phyloP scores from a whole-genome alignment of 2,113 vertebrate species.

The Trematomus loennbergii region DNA sequence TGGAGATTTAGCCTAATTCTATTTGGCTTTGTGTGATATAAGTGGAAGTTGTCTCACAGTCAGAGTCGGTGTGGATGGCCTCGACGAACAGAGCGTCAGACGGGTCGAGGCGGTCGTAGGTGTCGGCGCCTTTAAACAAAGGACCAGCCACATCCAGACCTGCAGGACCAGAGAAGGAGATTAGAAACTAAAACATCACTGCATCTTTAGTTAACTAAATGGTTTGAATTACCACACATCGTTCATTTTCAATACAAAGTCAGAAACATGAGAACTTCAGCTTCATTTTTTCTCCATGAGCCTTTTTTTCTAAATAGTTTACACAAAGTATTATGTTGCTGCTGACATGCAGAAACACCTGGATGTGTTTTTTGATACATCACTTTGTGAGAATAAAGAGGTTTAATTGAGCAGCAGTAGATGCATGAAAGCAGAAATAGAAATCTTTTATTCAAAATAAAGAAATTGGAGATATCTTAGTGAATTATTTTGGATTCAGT shows the following conservation, averaged over 20 bases:
- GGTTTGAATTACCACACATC: too few species aligned
- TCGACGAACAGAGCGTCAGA: slow-evolving; percentile 94
- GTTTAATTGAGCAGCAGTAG: too few species aligned
- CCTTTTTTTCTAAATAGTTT: too few species aligned
- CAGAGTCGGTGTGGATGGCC: slow-evolving; percentile 94
- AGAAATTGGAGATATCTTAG: too few species aligned
- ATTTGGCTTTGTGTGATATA: background rate
- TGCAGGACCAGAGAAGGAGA: slow-evolving; percentile 57
- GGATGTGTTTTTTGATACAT: too few species aligned
- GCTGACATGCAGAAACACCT: background rate
- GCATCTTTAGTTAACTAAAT: too few species aligned
- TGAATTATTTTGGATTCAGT: too few species aligned
- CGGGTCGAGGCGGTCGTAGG: slow-evolving; percentile 90
- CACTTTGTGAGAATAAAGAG: background rate
- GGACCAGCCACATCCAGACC: slow-evolving; percentile 95
- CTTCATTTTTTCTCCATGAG: background rate
- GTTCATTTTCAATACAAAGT: background rate
- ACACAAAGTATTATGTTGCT: too few species aligned
- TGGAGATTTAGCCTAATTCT: too few species aligned
- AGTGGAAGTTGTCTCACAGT: slow-evolving; percentile 86
- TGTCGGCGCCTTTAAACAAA: slow-evolving; percentile 89
- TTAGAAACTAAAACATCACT: too few species aligned
- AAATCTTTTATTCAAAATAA: too few species aligned
- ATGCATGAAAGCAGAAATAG: too few species aligned
- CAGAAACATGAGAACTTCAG: background rate